These are phyloP conservation scores for Penaeus indicus DNA, from an alignment of 1,140 invertebrate genomes.

Conservation along the genomic window DNA sequence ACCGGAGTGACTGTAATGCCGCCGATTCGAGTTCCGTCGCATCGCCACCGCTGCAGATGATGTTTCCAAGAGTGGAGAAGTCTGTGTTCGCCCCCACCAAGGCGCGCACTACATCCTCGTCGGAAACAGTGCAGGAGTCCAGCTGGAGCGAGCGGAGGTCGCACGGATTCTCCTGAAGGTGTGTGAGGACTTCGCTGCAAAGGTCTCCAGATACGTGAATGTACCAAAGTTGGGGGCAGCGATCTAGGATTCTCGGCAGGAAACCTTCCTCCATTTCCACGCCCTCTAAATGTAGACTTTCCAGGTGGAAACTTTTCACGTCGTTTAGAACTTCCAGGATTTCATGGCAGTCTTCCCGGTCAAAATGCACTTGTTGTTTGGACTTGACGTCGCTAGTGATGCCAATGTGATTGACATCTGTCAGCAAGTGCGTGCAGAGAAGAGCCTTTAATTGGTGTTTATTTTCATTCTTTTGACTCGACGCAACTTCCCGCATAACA, in stretches of 20 bases:
- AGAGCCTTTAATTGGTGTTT: background rate
- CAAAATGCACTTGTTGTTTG: background rate
- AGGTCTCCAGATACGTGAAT: slow-evolving; percentile 31
- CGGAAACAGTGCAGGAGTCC: background rate
- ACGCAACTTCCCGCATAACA: slow-evolving; percentile 2
- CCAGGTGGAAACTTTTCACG: background rate
- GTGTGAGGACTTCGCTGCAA: background rate
- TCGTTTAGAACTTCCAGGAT: background rate
- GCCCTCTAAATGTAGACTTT: slow-evolving; percentile 19
- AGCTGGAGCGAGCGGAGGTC: slow-evolving; percentile 26
- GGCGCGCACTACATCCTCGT: slow-evolving; percentile 1
- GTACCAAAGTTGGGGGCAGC: background rate
- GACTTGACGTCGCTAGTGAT: background rate
- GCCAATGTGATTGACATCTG: background rate
- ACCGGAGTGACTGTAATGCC: background rate
- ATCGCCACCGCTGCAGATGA: slow-evolving; percentile 16
- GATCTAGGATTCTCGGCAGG: background rate
- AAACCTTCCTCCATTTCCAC: slow-evolving; percentile 1
- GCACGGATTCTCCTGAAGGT: background rate
- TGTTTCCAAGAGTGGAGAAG: background rate
- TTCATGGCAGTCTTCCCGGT: background rate
- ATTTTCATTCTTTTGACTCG: background rate
- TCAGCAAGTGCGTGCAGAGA: background rate
- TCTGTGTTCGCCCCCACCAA: background rate
- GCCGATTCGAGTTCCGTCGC: background rate